Conservation (phyloP, 2,113 vertebrate species). For the Psilopogon haemacephalus region DNA sequence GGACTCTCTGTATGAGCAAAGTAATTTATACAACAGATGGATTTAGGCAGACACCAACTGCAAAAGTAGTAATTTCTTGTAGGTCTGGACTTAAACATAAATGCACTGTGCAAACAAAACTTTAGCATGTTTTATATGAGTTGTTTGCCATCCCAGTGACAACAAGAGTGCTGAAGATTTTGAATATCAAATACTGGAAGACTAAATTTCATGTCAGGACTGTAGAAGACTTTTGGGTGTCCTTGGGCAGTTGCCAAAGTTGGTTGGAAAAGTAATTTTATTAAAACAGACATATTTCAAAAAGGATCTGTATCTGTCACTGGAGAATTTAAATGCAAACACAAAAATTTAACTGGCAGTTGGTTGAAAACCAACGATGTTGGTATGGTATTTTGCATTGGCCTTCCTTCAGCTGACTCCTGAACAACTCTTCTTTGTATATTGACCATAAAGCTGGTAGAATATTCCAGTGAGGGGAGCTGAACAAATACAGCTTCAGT, state of each 20-base stretch:
- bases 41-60: neutral
- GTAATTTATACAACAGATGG: neutral
- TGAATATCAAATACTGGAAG: neutral
- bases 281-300: conserved; percentile 6
- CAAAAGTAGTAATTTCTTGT: neutral
- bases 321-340: neutral
- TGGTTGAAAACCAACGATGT: neutral
- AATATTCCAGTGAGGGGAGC: neutral
- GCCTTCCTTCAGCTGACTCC: conserved; percentile 5
- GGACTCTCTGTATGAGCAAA: neutral
- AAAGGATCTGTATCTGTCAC: neutral
- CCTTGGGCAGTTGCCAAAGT: neutral
- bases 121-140: neutral
- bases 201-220: neutral
- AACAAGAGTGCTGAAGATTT: neutral
- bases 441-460: neutral
- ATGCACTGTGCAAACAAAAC: neutral
- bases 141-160: neutral
- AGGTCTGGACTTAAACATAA: neutral
- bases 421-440: conserved; percentile 40
- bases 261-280: neutral
- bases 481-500: conserved; percentile 8
- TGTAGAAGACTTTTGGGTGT: neutral
- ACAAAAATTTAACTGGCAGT: neutral
- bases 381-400: conserved; percentile 25